Base-by-base conservation (phyloP, 2,797 vertebrate species). In the Fratercula arctica region DNA sequence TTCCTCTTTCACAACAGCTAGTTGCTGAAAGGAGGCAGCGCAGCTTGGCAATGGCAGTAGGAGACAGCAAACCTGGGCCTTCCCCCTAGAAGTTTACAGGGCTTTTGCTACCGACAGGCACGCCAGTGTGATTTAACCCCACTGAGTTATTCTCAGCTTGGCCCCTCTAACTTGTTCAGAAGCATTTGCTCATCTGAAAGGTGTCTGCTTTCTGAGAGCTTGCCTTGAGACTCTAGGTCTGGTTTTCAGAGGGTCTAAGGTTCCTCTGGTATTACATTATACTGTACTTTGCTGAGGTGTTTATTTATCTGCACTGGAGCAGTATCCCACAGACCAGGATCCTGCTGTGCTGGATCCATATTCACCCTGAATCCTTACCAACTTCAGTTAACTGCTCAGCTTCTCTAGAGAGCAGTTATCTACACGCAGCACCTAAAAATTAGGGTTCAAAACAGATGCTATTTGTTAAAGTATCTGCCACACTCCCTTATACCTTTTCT, bases 1-100 rank as follows among this genome's bases (percentile, higher is more conserved):
- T 89, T 95, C 93, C 87, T 95, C 95, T 96, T 96, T 96, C 91
- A 84, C 90, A 96, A 93, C 79, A 91, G 63, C 69, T 48, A 10
- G 28, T 29, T 95, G 89, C 92, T 95, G 93, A 93, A 91, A 90
- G 79, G 74, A 94, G 76, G 54, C 79, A 76, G 85, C n/a, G 11
- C 54, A 63, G 43, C 73, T 90, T 83, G 84, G 93, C 89, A 87
- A 8, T 3, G 45, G 45, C 81, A 76, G n/a, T 1, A 85, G 66
- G 46, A 96, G 87, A 78, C 89, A 86, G 76, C 61, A 74, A 93
- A 96, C 79, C 85, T 82, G 60, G 64, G 45, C 57, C 73, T 92
- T 87, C 37, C 67, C 11, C 29, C 20, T 21, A 43, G 16, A 87
- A 43, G 7, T 85, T 57, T 69, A 76, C 11, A n/a, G 43, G 63